Base-by-base conservation (phyloP, 1,140 invertebrate species). In the Philotrypesis tridentata region DNA sequence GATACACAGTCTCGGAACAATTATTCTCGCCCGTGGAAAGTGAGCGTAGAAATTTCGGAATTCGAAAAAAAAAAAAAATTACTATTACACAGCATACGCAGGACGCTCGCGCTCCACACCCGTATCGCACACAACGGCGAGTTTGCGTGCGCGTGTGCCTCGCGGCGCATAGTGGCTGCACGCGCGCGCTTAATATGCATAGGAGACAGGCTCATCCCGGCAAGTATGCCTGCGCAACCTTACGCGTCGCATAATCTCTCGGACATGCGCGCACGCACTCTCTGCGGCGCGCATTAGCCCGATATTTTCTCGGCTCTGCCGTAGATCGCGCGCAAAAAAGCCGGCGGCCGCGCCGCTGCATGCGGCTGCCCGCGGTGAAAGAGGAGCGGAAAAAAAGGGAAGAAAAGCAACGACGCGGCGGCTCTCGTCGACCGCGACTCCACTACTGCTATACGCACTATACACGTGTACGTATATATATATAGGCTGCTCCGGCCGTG, bases 401-500 rank as follows among this genome's bases (percentile, higher is more conserved):
- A 55, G 17, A 27, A 43, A 73, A 55, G 25, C 23, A 11, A 25
- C 17, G 33, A 73, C 17, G 31, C 33, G 5, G 12, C 2, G 9
- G 27, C n/a, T n/a, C n/a, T n/a, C n/a, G n/a, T n/a, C n/a, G n/a
- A n/a, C n/a, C n/a, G n/a, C n/a, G n/a, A n/a, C n/a, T n/a, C n/a
- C n/a, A n/a, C n/a, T n/a, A n/a, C n/a, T n/a, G 33, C 33, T 3
- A 37, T 37, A 37, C 9, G 33, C 9, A 9, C 33, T 5, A 37
- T 27, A 40, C 71, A 23, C n/a, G 2, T 55, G 21, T 55, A 21
- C 33, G 33, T 37, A 37, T 37, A 37, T 37, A 37, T 37, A 37
- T 37, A 9, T 37, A 9, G 3, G 33, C 9, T 4, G 6, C 48
- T 55, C 17, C 48, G 87, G 85, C 85, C 87, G 85, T 84, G 85